Base-by-base conservation (phyloP, 1,140 invertebrate species). In the Drosophila leontia region DNA sequence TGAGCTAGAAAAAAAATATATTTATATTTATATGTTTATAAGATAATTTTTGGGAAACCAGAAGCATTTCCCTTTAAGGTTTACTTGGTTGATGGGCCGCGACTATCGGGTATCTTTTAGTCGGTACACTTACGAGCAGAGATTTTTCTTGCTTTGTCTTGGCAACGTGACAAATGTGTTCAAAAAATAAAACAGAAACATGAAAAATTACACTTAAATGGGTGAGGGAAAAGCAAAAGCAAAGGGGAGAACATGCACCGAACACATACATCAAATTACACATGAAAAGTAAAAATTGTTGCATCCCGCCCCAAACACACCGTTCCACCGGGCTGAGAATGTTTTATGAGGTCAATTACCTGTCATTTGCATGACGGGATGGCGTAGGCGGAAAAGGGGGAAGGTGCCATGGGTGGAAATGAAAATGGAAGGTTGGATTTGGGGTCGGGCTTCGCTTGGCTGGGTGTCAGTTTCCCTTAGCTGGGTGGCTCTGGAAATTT, bases 311-410 rank as follows among this genome's bases (percentile, higher is more conserved):
- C 37, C 39, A 12, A 37, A 23, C 64, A 48, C 51, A 48, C 53
- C 56, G 6, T 23, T 19, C 29, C 23, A 26, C 32, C 71, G 32
- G 29, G 41, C 15, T 34, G 42, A 64, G 59, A 63, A 70, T 71
- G 71, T 78, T 77, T 88, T 90, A 90, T 88, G 81, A 90, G 84
- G 84, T 88, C 84, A 88, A 88, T 88, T 88, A 88, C 84, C 84
- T 88, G 85, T 88, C 85, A 88, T 88, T 88, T 88, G 81, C 84
- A 88, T 88, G 85, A 88, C 85, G 85, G 65, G 69, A 50, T 35
- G 34, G 53, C 35, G 19, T 56, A 44, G 65, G 23, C 64, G 29
- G 48, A 57, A 56, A 59, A n/a, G 37, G 50, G 44, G 12, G 41
- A 34, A 32, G 63, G 39, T 41, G 41, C 39, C 32, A 41, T 29